Conservation (phyloP, 2,888 invertebrate species). For the Trichogramma evanescens region DNA sequence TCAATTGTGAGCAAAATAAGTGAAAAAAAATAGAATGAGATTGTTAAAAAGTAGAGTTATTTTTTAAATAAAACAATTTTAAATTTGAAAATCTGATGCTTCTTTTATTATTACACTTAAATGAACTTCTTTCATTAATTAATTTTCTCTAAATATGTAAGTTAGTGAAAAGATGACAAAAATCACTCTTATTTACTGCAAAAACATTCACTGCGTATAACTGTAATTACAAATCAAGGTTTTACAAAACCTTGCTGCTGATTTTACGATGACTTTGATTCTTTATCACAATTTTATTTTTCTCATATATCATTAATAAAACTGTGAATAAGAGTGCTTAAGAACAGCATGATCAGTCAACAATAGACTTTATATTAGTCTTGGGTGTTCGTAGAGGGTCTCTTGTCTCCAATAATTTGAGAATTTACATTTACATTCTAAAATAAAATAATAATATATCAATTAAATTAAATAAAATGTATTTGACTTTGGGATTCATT, state of each 20-base stretch:
- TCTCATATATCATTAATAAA: slow-evolving; percentile 23
- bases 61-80: slow-evolving; percentile 18
- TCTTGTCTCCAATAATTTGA: slow-evolving; percentile 13
- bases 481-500: slow-evolving; percentile 21
- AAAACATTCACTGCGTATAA: slow-evolving; percentile 18
- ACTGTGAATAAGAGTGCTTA: slow-evolving; percentile 28
- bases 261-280: slow-evolving; percentile 20
- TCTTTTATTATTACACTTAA: slow-evolving; percentile 22
- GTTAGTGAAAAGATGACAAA: slow-evolving; percentile 17
- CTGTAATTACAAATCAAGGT: slow-evolving; percentile 20
- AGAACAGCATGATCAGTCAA: slow-evolving; percentile 23
- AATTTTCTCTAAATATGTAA: slow-evolving; percentile 12
- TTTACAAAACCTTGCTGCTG: slow-evolving; percentile 10
- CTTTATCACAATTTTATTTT: slow-evolving; percentile 35
- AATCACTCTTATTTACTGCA: slow-evolving; percentile 18
- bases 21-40: slow-evolving; percentile 29
- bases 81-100: slow-evolving; percentile 24
- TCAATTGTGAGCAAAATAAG: slow-evolving; percentile 62
- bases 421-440: slow-evolving; percentile 26
- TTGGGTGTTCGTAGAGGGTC: slow-evolving; percentile 12
- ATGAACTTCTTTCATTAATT: slow-evolving; percentile 16
- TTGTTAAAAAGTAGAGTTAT: slow-evolving; percentile 2
- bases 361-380: slow-evolving; percentile 16
- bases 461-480: not conserved
- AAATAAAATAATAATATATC: slow-evolving; percentile 15